Conservation (phyloP, 2,797 vertebrate genomes). For the Acanthopagrus latus region DNA sequence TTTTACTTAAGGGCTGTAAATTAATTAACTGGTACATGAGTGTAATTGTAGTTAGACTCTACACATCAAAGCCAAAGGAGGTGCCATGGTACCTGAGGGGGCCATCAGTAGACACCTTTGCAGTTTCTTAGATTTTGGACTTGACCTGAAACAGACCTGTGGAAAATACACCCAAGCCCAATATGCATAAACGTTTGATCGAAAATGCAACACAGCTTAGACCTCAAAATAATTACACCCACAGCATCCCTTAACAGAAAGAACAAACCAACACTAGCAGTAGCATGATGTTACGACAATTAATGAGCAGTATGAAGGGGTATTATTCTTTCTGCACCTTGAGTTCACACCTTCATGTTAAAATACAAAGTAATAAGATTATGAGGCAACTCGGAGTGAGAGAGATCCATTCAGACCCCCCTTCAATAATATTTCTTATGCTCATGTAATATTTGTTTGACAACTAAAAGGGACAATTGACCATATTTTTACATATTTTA, state of each 20-base stretch:
- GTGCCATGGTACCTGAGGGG: not conserved
- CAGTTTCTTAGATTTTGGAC: not conserved
- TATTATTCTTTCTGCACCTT: too few relatives aligned
- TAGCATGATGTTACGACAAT: too few relatives aligned
- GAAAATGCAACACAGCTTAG: too few relatives aligned
- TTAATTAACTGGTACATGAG: not conserved
- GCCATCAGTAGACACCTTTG: not conserved
- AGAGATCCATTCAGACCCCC: too few relatives aligned
- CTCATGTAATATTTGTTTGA: not conserved
- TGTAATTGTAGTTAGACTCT: not conserved
- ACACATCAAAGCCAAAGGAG: not conserved
- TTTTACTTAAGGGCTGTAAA: not conserved
- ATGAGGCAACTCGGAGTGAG: too few relatives aligned
- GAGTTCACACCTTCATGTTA: too few relatives aligned
- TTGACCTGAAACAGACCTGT: not conserved
- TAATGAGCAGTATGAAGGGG: too few relatives aligned
- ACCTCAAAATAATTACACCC: too few relatives aligned
- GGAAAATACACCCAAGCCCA: not conserved
- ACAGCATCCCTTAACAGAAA: too few relatives aligned
- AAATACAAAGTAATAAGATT: too few relatives aligned
- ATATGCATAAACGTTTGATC: too few relatives aligned
- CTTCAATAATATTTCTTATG: not conserved
- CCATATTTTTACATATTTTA: not conserved
- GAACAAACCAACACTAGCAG: too few relatives aligned
- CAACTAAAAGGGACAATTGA: slow-evolving; percentile 3